Base-by-base conservation (phyloP, 92 coral and sea anemone genomes). In the Pocillopora grandis region DNA sequence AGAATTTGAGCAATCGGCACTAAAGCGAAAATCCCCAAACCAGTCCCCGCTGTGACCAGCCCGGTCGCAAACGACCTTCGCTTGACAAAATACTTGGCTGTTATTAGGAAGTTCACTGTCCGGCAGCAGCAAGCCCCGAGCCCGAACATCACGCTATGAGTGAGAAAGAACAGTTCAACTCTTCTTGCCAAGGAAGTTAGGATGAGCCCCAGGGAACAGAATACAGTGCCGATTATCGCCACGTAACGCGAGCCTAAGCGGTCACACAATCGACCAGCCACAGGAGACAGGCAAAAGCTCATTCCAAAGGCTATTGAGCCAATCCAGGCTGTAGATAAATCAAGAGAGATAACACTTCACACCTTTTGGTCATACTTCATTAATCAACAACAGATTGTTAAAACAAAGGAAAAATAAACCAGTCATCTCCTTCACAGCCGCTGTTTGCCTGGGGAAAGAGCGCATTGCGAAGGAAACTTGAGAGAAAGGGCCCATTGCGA, bases 61-160 rank as follows among this genome's bases (percentile, higher is more conserved):
- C 92, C 86, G 3, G 82, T 89, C 49, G 92, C 92, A 49, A 89
- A 66, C 71, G 86, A 72, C 27, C 82, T 78, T 17, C 81, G 63
- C 75, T 84, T 89, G 14, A 62, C 35, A 69, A 88, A 84, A 70
- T 83, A 60, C 59, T 88, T 86, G 31, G 89, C 80, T 8, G 85
- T 75, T 27, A 67, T 79, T 57, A 86, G 37, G 67, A 84, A 84
- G 71, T 78, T 80, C 23, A 81, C 79, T 20, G 89, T 61, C 33
- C 77, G 78, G 57, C 76, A 58, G 63, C 87, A 78, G 20, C 81
- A 81, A 21, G 75, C 42, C 5, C 92, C 88, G 16, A 84, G 79
- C 19, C 92, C 92, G 57, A 89, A 58, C 18, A 89, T 66, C 13
- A 89, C 59, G 23, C 92, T 79, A 19, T 84, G 85, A 14, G 92